Base-by-base conservation (phyloP, 2,113 vertebrate genomes). In the Halcyon malimbica region DNA sequence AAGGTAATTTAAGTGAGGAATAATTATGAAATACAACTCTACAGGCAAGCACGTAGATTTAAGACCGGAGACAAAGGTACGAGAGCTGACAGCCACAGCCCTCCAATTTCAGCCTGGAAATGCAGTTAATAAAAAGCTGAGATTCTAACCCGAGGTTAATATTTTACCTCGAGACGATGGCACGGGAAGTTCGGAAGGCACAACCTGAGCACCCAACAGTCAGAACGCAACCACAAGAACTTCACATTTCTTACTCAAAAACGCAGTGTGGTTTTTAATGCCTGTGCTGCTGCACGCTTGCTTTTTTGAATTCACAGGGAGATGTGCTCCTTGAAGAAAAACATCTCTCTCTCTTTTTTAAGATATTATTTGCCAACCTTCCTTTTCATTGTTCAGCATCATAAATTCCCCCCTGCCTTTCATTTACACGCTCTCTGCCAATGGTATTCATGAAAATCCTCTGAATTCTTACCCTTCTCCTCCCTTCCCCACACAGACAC, bases 81-180 rank as follows among this genome's bases (percentile, higher is more conserved):
- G 76, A 86, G 60, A 92, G 78, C 48, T 10, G 57, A 83, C 7
- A 87, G 83, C 68, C 74, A 64, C 2, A 79, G 39, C 50, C 70
- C 26, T 85, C 83, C 3, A 2, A 31, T 31, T 84, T 28, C 76
- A 75, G n/a, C 11, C 80, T 76, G 81, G 48, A 82, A 92, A 84
- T 5, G 28, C 53, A 74, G 91, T 60, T 91, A 96, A 96, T 73
- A 46, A 82, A 84, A 93, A 89, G 80, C 89, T 37, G 74, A 81
- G 83, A 64, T 84, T 79, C 56, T 64, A 89, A 85, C 69, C 21
- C 24, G 18, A 71, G 91, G 83, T 95, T 94, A 95, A 94, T 90
- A 69, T 83, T 95, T 90, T 23, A 88, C 90, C 79, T 63, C 0
- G 0, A 51, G 37, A 29, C 0, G 2, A 69, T 1, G 3, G 62